Evolutionary conservation across 2,113 vertebrate species (phyloP).

Genomic region (Micronisus gabar): DNA sequence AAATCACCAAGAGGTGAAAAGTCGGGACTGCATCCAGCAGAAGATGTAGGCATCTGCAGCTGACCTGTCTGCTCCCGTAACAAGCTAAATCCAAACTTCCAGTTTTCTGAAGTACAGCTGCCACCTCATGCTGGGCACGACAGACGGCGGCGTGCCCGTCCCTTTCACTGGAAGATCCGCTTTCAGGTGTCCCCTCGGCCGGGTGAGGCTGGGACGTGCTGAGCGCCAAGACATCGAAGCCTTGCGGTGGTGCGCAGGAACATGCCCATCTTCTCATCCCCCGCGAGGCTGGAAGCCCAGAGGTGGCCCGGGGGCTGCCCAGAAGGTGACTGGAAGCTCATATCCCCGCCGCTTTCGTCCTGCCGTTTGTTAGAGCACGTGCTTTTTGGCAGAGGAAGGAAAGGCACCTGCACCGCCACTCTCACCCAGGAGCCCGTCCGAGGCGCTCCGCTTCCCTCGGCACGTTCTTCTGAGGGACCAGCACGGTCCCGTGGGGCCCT

Average conservation of each 20-base stretch:
- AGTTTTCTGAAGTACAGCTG: background rate
- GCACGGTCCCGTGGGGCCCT: background rate
- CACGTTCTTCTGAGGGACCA: background rate
- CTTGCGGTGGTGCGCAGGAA: background rate
- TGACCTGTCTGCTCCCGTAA: background rate
- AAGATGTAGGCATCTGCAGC: background rate
- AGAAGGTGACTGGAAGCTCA: background rate
- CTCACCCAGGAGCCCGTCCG: rapidly evolving
- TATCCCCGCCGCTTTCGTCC: background rate
- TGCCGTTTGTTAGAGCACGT: background rate
- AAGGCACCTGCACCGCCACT: background rate
- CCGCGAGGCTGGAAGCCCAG: background rate
- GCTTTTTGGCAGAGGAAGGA: background rate
- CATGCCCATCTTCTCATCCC: background rate
- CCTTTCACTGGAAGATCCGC: background rate
- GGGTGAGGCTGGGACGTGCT: rapidly evolving
- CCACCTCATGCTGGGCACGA: background rate
- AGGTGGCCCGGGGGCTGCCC: background rate
- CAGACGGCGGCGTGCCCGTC: rapidly evolving
- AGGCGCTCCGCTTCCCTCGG: background rate
- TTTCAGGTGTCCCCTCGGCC: background rate
- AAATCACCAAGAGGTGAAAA: background rate
- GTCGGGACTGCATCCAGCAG: background rate
- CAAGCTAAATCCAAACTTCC: background rate
- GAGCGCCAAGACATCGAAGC: background rate